Evolutionary conservation across 2,113 vertebrate genomes (phyloP).

Genomic region (Papio anubis): DNA sequence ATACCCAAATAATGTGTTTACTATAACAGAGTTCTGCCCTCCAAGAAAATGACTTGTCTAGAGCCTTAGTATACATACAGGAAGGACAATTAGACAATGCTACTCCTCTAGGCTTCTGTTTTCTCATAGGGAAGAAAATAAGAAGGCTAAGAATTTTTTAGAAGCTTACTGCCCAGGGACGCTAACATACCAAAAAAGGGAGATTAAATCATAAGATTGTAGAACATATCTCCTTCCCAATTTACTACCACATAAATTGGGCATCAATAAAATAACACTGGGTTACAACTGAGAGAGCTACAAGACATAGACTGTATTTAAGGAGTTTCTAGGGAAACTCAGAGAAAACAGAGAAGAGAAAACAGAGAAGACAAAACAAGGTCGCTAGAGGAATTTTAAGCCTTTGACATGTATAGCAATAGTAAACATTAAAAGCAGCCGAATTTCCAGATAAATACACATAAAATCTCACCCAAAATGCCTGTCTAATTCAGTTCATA

Average conservation of each 20-base stretch:
- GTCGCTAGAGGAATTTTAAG: neutral
- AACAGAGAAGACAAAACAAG: neutral
- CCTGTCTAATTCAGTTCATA: neutral
- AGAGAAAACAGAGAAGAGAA: neutral
- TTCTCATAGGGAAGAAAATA: neutral
- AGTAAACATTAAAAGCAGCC: neutral
- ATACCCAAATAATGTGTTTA: neutral
- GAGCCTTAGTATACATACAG: neutral
- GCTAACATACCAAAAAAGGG: neutral
- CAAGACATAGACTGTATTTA: neutral
- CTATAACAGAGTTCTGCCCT: neutral
- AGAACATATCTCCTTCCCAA: neutral
- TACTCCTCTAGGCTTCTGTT: neutral
- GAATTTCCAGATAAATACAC: neutral
- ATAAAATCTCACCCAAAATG: neutral
- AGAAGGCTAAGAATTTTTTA: neutral
- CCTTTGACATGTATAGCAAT: neutral
- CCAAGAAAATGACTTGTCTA: neutral
- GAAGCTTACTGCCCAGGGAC: accelerated
- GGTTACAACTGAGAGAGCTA: too few species aligned
- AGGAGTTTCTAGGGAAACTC: neutral
- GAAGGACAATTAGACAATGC: neutral
- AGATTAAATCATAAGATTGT: neutral
- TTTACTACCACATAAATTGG: neutral
- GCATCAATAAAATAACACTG: neutral